Evolutionary conservation across 2,888 invertebrate species (phyloP).

Genomic region (Gonocerus acuteangulatus): DNA sequence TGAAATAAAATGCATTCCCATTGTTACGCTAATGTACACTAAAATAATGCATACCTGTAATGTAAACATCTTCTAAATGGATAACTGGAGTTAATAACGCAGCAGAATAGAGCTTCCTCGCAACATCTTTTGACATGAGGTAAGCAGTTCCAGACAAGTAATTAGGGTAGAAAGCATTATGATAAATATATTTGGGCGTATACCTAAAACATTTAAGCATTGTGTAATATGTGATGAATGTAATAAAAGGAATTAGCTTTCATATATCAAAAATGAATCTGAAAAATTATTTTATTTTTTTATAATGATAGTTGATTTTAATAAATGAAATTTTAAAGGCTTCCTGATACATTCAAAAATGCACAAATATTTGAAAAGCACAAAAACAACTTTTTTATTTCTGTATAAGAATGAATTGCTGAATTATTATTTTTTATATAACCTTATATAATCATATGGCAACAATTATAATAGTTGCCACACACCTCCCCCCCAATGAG

Average conservation of each 20-base stretch:
- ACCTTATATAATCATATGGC: no score
- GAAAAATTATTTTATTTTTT: not conserved
- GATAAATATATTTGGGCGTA: constrained; percentile 70
- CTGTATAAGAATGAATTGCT: no score
- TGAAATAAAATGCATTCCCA: no score
- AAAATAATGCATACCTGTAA: constrained; percentile 56
- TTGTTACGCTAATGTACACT: no score
- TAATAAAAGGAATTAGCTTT: not conserved
- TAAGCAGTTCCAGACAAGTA: constrained; percentile 79
- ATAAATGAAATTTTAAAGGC: no score
- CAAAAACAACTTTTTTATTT: no score
- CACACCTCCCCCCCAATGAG: no score
- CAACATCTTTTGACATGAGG: constrained; percentile 61
- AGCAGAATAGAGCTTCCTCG: constrained; percentile 56
- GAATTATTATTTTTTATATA: no score
- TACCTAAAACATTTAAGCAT: constrained; percentile 51
- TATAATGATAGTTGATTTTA: no score
- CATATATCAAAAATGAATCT: not conserved
- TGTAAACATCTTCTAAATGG: constrained; percentile 70
- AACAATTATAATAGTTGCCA: no score
- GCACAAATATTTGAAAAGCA: no score
- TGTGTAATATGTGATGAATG: constrained; percentile 22
- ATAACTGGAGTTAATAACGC: constrained; percentile 62
- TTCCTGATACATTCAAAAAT: no score
- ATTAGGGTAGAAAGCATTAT: constrained; percentile 62